These are phyloP conservation scores for Cepphus grylle DNA, from an alignment of 2,113 vertebrate genomes.

Conservation along the genomic window DNA sequence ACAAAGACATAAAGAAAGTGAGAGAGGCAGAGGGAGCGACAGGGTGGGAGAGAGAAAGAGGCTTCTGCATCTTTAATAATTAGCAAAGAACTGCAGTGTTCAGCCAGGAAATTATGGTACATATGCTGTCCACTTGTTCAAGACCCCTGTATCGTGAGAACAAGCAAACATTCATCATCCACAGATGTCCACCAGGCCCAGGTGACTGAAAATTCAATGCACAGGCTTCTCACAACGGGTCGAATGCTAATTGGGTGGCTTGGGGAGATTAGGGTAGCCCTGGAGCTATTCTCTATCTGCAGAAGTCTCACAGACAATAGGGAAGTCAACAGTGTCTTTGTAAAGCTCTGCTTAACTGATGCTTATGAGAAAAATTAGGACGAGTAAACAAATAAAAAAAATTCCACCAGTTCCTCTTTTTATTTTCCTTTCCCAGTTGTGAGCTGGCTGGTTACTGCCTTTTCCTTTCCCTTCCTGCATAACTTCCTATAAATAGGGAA, in stretches of 20 bases:
- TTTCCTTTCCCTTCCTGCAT: not conserved
- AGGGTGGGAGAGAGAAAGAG: not conserved
- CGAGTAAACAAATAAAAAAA: not conserved
- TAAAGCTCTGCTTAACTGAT: constrained; percentile 6
- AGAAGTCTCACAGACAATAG: constrained; percentile 56
- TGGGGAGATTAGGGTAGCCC: constrained; percentile 72
- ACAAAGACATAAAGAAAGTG: constrained; percentile 42
- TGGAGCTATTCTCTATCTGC: constrained; percentile 68
- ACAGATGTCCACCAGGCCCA: constrained; percentile 78
- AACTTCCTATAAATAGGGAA: not conserved
- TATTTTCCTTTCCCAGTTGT: not conserved
- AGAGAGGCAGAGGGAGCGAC: not conserved
- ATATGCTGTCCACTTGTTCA: constrained; percentile 59
- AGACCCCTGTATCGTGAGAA: constrained; percentile 69
- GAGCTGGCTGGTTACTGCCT: not conserved
- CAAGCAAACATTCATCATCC: constrained; percentile 79
- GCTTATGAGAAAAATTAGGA: constrained; percentile 35
- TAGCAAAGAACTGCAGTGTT: constrained; percentile 29
- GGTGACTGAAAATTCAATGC: constrained; percentile 73
- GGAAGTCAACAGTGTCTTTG: constrained; percentile 38
- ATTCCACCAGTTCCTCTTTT: not conserved
- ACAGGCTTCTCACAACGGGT: constrained; percentile 70
- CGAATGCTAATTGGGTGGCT: constrained; percentile 72
- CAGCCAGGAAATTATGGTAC: constrained; percentile 47
- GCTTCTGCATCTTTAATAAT: constrained; percentile 48